Conservation (phyloP, 2,888 invertebrate species). For the Cephalotes varians region DNA sequence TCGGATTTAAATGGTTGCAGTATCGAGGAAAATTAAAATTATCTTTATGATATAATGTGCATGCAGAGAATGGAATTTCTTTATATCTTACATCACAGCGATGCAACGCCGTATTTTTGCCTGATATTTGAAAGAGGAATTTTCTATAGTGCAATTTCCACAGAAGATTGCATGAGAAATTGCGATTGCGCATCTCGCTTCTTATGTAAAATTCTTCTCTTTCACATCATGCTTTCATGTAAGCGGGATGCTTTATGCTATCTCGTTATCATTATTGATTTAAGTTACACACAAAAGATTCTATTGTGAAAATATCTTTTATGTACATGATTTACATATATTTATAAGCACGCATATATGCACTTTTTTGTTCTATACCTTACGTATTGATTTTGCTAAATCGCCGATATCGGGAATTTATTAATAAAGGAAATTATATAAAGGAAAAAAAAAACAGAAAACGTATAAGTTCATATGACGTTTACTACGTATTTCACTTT, state of each 20-base stretch:
- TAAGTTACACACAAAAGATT: background rate
- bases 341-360: background rate
- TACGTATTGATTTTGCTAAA: background rate
- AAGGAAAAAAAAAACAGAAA: background rate
- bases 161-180: conserved; percentile 25
- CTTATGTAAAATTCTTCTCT: conserved; percentile 30
- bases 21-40: background rate
- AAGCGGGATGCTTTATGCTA: background rate
- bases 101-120: conserved; percentile 20
- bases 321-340: background rate
- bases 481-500: background rate
- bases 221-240: background rate
- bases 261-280: conserved; percentile 12
- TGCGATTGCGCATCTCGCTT: conserved; percentile 18
- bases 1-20: background rate
- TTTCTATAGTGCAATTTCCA: conserved; percentile 13
- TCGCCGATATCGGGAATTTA: background rate
- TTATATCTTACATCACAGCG: background rate
- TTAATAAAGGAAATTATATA: conserved; percentile 3
- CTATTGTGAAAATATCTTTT: background rate
- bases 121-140: conserved; percentile 28
- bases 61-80: background rate
- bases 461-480: background rate
- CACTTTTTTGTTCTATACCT: background rate
- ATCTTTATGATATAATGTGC: background rate